phyloP scores from a whole-genome alignment of 2,888 invertebrate species.

The Xanthia icteritia region DNA sequence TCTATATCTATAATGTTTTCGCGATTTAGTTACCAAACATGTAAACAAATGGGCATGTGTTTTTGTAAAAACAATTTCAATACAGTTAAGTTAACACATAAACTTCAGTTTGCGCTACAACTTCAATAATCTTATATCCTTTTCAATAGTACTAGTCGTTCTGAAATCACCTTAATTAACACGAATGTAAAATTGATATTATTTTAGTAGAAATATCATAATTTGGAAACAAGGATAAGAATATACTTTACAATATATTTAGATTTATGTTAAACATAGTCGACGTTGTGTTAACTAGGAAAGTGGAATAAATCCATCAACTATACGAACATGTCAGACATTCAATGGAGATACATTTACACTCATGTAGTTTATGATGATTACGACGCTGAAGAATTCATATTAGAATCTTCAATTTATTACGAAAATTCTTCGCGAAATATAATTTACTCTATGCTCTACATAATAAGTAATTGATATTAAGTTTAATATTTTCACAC shows the following conservation, averaged over 20 bases:
- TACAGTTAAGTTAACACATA: background rate
- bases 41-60: background rate
- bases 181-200: background rate
- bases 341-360: constrained; percentile 17
- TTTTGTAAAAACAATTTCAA: background rate
- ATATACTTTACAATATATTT: constrained; percentile 4
- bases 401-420: constrained; percentile 31
- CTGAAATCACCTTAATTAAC: background rate
- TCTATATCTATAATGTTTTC: background rate
- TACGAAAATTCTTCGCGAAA: constrained; percentile 15
- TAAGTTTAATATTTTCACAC: constrained; percentile 41
- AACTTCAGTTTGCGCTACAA: background rate
- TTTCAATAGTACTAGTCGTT: background rate
- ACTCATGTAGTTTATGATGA: constrained; percentile 40
- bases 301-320: constrained; percentile 47
- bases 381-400: constrained; percentile 27
- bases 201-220: background rate
- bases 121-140: background rate
- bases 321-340: constrained; percentile 12
- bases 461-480: constrained; percentile 37
- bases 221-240: background rate
- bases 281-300: constrained; percentile 9
- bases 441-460: constrained; percentile 29
- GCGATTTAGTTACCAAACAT: background rate
- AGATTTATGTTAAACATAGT: constrained; percentile 16